Evolutionary conservation across 2,888 invertebrate genomes (phyloP).

Genomic region (Alsophila aescularia): DNA sequence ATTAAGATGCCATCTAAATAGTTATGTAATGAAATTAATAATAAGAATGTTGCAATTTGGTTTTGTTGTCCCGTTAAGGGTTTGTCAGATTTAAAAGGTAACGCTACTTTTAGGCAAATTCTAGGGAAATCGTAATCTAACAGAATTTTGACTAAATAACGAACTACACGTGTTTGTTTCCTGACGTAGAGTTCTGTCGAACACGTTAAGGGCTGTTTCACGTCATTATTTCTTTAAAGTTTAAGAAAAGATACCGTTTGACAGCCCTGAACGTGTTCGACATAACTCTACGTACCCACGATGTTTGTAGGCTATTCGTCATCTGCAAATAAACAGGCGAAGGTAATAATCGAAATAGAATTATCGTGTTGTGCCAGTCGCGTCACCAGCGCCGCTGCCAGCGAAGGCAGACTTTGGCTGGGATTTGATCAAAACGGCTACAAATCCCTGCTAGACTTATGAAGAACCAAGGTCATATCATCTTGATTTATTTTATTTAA

Average conservation of each 20-base stretch:
- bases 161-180: too few species aligned
- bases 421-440: slow-evolving; percentile 55
- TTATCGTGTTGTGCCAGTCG: slow-evolving; percentile 72
- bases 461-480: slow-evolving; percentile 29
- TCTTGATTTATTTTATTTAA: neutral
- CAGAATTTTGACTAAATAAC: too few species aligned
- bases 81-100: too few species aligned
- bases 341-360: slow-evolving; percentile 84
- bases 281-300: slow-evolving; percentile 44
- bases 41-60: too few species aligned
- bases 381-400: slow-evolving; percentile 76
- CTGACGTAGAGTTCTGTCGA: too few species aligned
- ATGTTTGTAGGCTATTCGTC: slow-evolving; percentile 74
- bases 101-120: too few species aligned
- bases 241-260: neutral
- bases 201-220: neutral
- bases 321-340: slow-evolving; percentile 81
- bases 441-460: slow-evolving; percentile 40
- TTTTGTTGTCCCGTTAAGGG: too few species aligned
- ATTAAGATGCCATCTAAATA: too few species aligned
- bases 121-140: too few species aligned
- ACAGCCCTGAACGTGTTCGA: slow-evolving; percentile 1
- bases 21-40: too few species aligned
- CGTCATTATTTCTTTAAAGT: neutral
- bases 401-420: slow-evolving; percentile 57